These are phyloP conservation scores for Acrobeloides nanus DNA, from an alignment of 2,888 invertebrate species.

Conservation along the genomic window DNA sequence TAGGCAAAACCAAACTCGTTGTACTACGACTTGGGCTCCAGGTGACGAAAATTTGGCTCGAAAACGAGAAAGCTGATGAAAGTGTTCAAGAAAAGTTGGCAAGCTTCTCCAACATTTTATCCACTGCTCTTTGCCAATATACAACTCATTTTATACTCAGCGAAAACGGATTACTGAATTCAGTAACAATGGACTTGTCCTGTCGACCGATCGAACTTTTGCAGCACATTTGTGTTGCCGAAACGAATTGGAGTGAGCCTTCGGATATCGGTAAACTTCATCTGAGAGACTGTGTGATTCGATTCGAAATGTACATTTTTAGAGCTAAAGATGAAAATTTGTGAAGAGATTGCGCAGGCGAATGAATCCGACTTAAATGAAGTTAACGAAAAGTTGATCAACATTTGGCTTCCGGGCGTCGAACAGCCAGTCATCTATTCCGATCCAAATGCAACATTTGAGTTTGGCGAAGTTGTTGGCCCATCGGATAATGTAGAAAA, in stretches of 20 bases:
- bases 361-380: constrained; percentile 8
- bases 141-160: constrained; percentile 13
- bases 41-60: constrained; percentile 4
- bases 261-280: constrained; percentile 18
- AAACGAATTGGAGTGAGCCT: constrained; percentile 28
- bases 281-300: constrained; percentile 1
- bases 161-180: constrained; percentile 10
- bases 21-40: constrained; percentile 8
- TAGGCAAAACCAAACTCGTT: constrained; percentile 9
- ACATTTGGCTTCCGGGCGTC: constrained; percentile 7
- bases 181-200: constrained; percentile 20
- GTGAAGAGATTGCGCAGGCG: constrained; percentile 11
- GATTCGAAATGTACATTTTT: constrained; percentile 1
- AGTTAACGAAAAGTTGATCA: constrained; percentile 13
- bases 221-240: constrained; percentile 25
- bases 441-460: constrained; percentile 17
- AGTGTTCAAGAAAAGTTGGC: no score
- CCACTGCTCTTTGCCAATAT: constrained; percentile 6
- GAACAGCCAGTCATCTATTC: constrained; percentile 1
- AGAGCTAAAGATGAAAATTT: constrained; percentile 9
- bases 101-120: no score
- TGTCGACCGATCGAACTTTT: constrained; percentile 26
- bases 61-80: constrained; percentile 6
- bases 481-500: not conserved
- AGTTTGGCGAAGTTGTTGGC: constrained; percentile 5